Base-by-base conservation (phyloP, 2,888 invertebrate species). In the Pecten maximus region DNA sequence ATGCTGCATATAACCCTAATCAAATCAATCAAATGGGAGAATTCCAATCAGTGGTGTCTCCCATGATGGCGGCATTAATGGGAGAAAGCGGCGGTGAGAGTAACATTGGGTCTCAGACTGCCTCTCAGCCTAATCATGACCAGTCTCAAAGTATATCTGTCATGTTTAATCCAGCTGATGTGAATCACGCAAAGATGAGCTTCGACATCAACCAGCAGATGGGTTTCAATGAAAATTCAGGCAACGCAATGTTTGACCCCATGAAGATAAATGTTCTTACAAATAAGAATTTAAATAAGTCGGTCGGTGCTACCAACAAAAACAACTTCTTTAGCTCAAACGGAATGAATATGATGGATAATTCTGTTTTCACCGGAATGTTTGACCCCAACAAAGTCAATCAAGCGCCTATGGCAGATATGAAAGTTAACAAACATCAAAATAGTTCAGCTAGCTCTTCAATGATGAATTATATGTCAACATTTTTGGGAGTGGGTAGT, bases 351-450 rank as follows among this genome's bases (percentile, higher is more conserved):
- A 44, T 44, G 48, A 44, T 44, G 88, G 89, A 40, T 54, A 40
- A 86, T 35, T 60, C 40, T 39, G 87, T 48, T 39, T 90, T 90
- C 40, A 88, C 88, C 15, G 54, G 54, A 12, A 39, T 40, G 28
- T 94, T 94, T 87, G 92, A 93, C 89, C 92, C 94, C 3, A 93
- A 93, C 40, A 87, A 91, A 16, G 91, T 91, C 0, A 93, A 93
- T 88, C 88, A 88, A 40, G 90, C 40, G 23, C 40, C 87, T 87
- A 87, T 90, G 39, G 28, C 54, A 44, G 50, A 28, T 35, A 44
- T 60, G 35, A n/a, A 3, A 88, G 87, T 19, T 44, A 87, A 10
- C 86, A 89, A 15, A 74, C 87, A 28, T 40, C 74, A 40, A 87
- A 87, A 60, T 10, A 60, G 4, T 60, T 60, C 60, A 60, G 4